Conservation (phyloP, 1,140 invertebrate genomes). For the Psilanteris sp. region DNA sequence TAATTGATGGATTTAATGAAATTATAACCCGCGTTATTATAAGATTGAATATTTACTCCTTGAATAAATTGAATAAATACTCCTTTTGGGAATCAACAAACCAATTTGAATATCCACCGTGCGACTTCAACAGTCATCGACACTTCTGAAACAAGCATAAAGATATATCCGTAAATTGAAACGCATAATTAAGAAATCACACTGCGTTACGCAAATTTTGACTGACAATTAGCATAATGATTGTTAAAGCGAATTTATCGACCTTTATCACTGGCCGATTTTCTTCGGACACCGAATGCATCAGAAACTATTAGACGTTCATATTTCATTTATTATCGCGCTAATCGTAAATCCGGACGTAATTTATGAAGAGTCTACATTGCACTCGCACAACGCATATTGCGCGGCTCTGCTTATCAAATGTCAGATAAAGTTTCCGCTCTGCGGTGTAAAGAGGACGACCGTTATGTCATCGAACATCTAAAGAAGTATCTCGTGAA, state of each 20-base stretch:
- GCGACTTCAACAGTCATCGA: no score
- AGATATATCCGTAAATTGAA: no score
- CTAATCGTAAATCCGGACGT: constrained; percentile 50
- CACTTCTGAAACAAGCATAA: no score
- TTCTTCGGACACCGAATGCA: constrained; percentile 28
- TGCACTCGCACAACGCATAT: constrained; percentile 55
- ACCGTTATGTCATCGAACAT: constrained; percentile 61
- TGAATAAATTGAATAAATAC: no score
- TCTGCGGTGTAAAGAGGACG: constrained; percentile 58
- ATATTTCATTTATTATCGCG: constrained; percentile 59
- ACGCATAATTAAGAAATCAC: constrained; percentile 12
- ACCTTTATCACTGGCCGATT: constrained; percentile 19
- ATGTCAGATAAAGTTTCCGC: constrained; percentile 63
- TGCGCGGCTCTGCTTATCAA: constrained; percentile 58
- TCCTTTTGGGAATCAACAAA: no score
- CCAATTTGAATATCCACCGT: no score
- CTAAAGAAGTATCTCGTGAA: constrained; percentile 57
- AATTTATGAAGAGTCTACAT: constrained; percentile 57
- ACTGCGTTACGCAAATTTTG: neutral
- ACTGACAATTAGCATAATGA: constrained; percentile 6
- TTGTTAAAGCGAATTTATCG: constrained; percentile 8
- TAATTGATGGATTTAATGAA: no score
- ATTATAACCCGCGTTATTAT: no score
- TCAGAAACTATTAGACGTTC: constrained; percentile 47
- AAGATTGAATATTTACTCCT: no score